Evolutionary conservation across 2,797 vertebrate species (phyloP).

Genomic region (Gallirallus australis): DNA sequence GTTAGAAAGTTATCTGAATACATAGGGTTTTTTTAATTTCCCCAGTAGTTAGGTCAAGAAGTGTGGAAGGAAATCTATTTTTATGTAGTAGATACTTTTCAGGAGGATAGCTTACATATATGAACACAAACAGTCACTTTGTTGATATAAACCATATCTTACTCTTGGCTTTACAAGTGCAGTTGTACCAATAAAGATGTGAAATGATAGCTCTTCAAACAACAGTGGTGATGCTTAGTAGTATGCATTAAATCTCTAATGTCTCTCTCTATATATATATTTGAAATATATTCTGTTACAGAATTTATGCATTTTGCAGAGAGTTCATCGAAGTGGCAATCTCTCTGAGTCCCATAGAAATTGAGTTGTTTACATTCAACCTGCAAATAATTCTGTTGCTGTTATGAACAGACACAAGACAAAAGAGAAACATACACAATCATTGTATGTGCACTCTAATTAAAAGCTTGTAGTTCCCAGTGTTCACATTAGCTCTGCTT

Average conservation of each 20-base stretch:
- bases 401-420: not conserved
- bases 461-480: not conserved
- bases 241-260: not conserved
- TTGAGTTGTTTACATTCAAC: not conserved
- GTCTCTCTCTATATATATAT: not conserved
- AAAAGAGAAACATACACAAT: not conserved
- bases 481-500: not conserved
- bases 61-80: not conserved
- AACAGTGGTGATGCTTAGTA: not conserved
- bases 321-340: not conserved
- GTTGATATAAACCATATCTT: not conserved
- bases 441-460: not conserved
- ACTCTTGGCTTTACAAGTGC: not conserved
- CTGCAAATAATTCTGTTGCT: not conserved
- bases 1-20: not conserved
- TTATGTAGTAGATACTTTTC: not conserved
- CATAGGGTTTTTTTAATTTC: not conserved
- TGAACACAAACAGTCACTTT: not conserved
- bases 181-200: not conserved
- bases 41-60: not conserved
- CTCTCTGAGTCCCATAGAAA: not conserved
- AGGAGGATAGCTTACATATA: not conserved
- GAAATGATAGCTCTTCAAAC: not conserved
- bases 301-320: not conserved
- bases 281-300: not conserved